Evolutionary conservation across 2,797 vertebrate species (phyloP).

Genomic region (Myotis vivesi): DNA sequence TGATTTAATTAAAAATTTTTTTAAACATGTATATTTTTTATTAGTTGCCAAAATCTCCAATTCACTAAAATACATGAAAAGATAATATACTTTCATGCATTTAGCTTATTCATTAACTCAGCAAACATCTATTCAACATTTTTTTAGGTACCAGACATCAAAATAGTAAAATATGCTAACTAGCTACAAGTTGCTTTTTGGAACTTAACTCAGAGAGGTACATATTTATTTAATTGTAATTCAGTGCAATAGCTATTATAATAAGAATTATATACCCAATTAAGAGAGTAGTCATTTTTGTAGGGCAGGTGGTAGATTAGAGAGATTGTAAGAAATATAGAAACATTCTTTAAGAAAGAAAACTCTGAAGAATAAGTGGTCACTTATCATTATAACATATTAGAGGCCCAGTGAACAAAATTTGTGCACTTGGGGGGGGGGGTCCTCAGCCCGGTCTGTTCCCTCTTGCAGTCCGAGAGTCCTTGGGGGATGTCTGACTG

Average conservation of each 20-base stretch:
- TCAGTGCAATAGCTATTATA: not conserved
- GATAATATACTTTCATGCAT: not conserved
- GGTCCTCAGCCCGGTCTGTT: no score
- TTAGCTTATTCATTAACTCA: not conserved
- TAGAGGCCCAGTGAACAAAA: no score
- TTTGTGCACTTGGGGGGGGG: no score
- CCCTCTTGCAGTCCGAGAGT: no score
- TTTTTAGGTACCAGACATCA: not conserved
- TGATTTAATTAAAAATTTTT: not conserved
- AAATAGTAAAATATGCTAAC: not conserved
- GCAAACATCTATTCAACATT: not conserved
- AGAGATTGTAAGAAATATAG: not conserved
- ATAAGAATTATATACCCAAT: not conserved
- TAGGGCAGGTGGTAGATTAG: not conserved
- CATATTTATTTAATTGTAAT: not conserved
- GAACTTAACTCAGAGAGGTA: not conserved
- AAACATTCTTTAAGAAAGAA: not conserved
- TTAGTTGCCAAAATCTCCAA: not conserved
- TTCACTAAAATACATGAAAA: not conserved
- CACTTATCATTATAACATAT: not conserved
- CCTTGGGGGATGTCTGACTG: no score
- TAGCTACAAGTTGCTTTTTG: not conserved
- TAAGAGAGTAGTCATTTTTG: not conserved
- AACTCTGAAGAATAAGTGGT: not conserved
- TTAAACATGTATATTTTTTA: slow-evolving; percentile 4